A percentile compares a stretch with the other conserved stretches of the same genome.
These are phyloP conservation scores for Philaethria dido DNA, from an alignment of 2,888 invertebrate species.

Conservation along the genomic window DNA sequence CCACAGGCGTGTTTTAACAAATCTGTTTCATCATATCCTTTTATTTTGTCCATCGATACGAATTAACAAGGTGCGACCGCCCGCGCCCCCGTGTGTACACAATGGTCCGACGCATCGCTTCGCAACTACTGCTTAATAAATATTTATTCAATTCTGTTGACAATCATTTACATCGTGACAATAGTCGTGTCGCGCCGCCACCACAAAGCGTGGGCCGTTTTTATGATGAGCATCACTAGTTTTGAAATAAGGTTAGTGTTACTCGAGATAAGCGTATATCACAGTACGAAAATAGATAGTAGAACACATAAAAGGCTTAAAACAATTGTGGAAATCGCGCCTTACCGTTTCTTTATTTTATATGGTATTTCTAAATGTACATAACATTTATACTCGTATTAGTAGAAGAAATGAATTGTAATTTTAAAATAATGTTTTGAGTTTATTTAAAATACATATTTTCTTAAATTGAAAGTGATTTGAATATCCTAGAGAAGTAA, in stretches of 20 bases:
- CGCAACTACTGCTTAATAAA: conserved; percentile 69
- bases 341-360: not conserved
- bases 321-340: not conserved
- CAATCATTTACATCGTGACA: conserved; percentile 79
- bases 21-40: conserved; percentile 59
- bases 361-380: not conserved
- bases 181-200: conserved; percentile 66
- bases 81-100: conserved; percentile 59
- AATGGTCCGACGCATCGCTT: conserved; percentile 71
- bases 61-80: conserved; percentile 55
- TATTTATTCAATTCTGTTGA: conserved; percentile 82
- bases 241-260: conserved; percentile 71
- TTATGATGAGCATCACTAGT: conserved; percentile 71
- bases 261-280: conserved; percentile 46
- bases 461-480: too few relatives aligned
- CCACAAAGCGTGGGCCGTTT: conserved; percentile 68
- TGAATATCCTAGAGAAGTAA: too few relatives aligned
- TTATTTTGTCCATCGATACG: conserved; percentile 58
- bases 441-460: too few relatives aligned
- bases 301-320: not conserved
- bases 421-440: too few relatives aligned
- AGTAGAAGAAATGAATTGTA: too few relatives aligned
- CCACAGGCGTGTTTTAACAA: conserved; percentile 37
- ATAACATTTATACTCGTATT: too few relatives aligned
- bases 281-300: conserved; percentile 23